Evolutionary conservation across 2,797 vertebrate species (phyloP), one percentile per base, ranked within the genome.

Genomic region (Amphiprion clarkii): DNA sequence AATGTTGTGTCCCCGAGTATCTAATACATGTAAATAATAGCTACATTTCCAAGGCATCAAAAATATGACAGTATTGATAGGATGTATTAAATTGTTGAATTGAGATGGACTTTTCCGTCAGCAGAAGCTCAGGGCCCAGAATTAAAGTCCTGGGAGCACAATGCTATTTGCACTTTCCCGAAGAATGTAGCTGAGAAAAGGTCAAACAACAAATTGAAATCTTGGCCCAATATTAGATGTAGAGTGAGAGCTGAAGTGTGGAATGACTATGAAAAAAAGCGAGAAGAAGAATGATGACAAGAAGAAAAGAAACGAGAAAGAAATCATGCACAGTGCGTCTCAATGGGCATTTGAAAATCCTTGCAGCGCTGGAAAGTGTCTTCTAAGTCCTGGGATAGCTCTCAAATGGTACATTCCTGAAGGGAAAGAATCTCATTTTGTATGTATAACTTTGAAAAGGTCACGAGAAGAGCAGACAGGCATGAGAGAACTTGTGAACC

Each of bases 391-490:
- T 87, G 69, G 78, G 83, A 90, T 89, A 13, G 60, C 74, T 79
- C 83, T 89, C 83, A 81, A 89, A 92, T 86, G 89, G 87, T 82
- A 68, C 81, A 83, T 82, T 93, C 88, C 92, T 90, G 76, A 84
- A 88, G 90, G 90, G 88, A 88, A 79, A 83, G 67, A 91, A 87
- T 92, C 93, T 94, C 85, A 93, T 95, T 93, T 88, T 85, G 71
- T 90, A 92, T 92, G 91, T 91, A 93, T 94, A 89, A 92, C 88
- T 93, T 93, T 91, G 89, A 90, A 94, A 95, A 95, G 93, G 95
- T 95, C 94, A 94, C 63, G 3, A 36, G 70, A 78, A 86, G 83
- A 93, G 88, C 84, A 91, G 90, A 85, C 79, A 80, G 82, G 88
- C 84, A 82, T 69, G 71, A 72, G 82, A 89, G 88, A 92, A 91